Conservation (phyloP, 2,888 invertebrate genomes). For the Stenoptilia bipunctidactyla region DNA sequence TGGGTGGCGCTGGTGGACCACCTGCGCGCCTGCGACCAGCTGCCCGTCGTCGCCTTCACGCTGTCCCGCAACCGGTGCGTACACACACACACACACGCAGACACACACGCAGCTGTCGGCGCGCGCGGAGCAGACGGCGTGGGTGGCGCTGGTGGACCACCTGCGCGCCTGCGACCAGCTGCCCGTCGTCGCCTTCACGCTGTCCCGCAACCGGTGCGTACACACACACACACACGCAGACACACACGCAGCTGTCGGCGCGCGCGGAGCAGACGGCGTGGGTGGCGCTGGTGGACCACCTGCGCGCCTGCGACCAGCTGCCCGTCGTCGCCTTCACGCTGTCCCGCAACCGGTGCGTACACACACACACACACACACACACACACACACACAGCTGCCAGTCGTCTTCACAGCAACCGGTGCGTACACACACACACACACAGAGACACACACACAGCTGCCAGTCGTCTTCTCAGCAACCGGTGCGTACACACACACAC, state of each 20-base stretch:
- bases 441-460: too few relatives aligned
- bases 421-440: too few relatives aligned
- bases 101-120: too few relatives aligned
- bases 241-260: too few relatives aligned
- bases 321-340: conserved; percentile 96
- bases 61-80: too few relatives aligned
- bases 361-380: too few relatives aligned
- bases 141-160: conserved; percentile 86
- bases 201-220: too few relatives aligned
- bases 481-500: too few relatives aligned
- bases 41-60: conserved; percentile 96
- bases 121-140: conserved; percentile 87
- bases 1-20: conserved; percentile 89
- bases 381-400: conserved; percentile 90
- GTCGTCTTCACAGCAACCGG: conserved; percentile 88
- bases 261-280: conserved; percentile 88
- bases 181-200: conserved; percentile 94
- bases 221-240: too few relatives aligned
- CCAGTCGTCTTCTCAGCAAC: too few relatives aligned
- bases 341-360: conserved; percentile 81
- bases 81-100: too few relatives aligned
- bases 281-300: conserved; percentile 85
- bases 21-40: conserved; percentile 82
- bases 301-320: conserved; percentile 84
- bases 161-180: conserved; percentile 85